Conservation (phyloP, 2,888 invertebrate genomes). For the Caenorhabditis sp. region DNA sequence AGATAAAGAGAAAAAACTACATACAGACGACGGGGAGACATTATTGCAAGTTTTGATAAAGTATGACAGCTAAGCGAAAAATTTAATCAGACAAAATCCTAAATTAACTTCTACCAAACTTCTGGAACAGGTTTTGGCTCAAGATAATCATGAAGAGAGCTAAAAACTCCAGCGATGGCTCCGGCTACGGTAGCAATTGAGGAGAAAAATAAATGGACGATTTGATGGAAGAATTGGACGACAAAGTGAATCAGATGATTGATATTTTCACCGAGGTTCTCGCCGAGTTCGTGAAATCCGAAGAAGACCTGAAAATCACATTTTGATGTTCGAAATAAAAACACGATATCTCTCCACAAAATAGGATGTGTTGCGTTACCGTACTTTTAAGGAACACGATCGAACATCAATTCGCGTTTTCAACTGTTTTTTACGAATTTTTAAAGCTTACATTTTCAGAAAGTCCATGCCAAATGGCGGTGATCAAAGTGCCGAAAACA, state of each 20-base stretch:
- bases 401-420: no score
- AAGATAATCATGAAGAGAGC: slow-evolving; percentile 44
- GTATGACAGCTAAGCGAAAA: slow-evolving; percentile 14
- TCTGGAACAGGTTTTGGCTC: slow-evolving; percentile 14
- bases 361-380: no score
- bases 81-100: neutral
- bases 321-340: neutral
- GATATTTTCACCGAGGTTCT: slow-evolving; percentile 69
- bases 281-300: slow-evolving; percentile 66
- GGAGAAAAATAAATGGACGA: slow-evolving; percentile 52
- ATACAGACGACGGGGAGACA: slow-evolving; percentile 15
- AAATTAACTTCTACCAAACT: slow-evolving; percentile 14
- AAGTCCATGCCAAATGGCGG: slow-evolving; percentile 64
- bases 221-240: slow-evolving; percentile 60
- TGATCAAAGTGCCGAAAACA: slow-evolving; percentile 69
- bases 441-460: slow-evolving; percentile 56
- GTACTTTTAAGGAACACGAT: no score
- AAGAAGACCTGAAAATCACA: slow-evolving; percentile 59
- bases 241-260: slow-evolving; percentile 62
- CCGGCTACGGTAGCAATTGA: slow-evolving; percentile 58
- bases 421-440: no score
- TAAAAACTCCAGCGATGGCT: slow-evolving; percentile 46
- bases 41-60: slow-evolving; percentile 14
- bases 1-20: neutral
- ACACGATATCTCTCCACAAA: no score